phyloP scores from a whole-genome alignment of 2,888 invertebrate species.

The Thalpophila matura region DNA sequence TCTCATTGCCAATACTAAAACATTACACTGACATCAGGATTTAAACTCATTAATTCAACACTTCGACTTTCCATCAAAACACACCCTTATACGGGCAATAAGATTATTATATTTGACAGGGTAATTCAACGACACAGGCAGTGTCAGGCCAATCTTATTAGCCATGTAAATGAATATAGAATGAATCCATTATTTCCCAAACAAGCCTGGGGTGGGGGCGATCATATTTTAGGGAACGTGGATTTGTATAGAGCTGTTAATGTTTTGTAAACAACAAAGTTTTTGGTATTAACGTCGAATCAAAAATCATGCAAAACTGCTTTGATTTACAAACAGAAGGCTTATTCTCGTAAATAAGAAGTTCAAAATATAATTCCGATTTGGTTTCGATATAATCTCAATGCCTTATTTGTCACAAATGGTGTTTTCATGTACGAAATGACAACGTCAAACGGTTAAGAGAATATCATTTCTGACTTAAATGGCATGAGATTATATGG shows the following conservation, averaged over 20 bases:
- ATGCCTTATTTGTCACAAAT: no score
- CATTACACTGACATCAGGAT: conserved; percentile 18
- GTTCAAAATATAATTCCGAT: no score
- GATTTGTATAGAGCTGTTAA: conserved; percentile 71
- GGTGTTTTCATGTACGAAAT: no score
- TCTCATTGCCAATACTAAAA: conserved; percentile 8
- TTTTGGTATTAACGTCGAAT: neutral
- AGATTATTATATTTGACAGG: conserved; percentile 88
- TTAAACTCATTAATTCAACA: conserved; percentile 53
- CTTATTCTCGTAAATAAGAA: no score
- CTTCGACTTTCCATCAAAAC: conserved; percentile 65
- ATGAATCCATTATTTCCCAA: conserved; percentile 90
- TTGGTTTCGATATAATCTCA: no score
- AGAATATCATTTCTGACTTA: no score
- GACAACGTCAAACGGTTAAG: no score
- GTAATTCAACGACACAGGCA: conserved; percentile 82
- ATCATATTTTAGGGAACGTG: conserved; percentile 80
- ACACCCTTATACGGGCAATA: conserved; percentile 61
- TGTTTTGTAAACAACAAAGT: conserved; percentile 20
- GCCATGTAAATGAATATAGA: conserved; percentile 90
- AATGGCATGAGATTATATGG: no score
- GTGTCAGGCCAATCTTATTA: conserved; percentile 87
- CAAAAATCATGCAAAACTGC: neutral
- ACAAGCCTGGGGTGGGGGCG: conserved; percentile 81
- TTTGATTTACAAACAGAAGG: no score